Evolutionary conservation across 2,888 invertebrate species (phyloP).

Genomic region (Leucoma salicis): DNA sequence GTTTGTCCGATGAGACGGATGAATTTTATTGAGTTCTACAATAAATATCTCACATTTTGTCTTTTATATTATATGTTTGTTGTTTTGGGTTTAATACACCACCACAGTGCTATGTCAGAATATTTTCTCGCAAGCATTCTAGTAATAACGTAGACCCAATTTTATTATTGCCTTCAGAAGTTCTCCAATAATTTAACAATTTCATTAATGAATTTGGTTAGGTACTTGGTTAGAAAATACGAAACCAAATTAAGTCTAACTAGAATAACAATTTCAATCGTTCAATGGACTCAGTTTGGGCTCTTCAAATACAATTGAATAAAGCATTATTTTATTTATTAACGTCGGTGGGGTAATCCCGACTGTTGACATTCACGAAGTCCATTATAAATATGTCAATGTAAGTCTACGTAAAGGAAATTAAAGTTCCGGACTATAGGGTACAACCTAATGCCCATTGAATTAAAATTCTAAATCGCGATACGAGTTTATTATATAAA

Average conservation of each 20-base stretch:
- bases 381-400: conserved; percentile 15
- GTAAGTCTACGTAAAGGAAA: conserved; percentile 27
- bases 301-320: conserved; percentile 8
- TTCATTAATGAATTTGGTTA: too few relatives aligned
- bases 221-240: not conserved
- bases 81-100: too few relatives aligned
- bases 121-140: too few relatives aligned
- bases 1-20: too few relatives aligned
- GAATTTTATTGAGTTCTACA: too few relatives aligned
- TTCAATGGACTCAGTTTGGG: conserved; percentile 6
- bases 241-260: not conserved
- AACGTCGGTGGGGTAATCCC: conserved; percentile 9
- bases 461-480: conserved; percentile 31
- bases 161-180: too few relatives aligned
- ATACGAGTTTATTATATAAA: conserved; percentile 22
- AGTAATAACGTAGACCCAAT: too few relatives aligned
- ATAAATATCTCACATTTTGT: too few relatives aligned
- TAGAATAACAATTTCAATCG: conserved; percentile 1
- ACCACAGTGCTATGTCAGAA: too few relatives aligned
- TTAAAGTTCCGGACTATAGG: conserved; percentile 31
- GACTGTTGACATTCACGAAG: conserved; percentile 9
- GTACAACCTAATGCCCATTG: conserved; percentile 19
- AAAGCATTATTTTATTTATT: conserved; percentile 12
- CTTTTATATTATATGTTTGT: too few relatives aligned
- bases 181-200: too few relatives aligned